Percentiles rank a stretch among this genome's conserved stretches.
These are phyloP conservation scores for Protonemura montana DNA, from an alignment of 2,888 invertebrate species.

Conservation along the genomic window DNA sequence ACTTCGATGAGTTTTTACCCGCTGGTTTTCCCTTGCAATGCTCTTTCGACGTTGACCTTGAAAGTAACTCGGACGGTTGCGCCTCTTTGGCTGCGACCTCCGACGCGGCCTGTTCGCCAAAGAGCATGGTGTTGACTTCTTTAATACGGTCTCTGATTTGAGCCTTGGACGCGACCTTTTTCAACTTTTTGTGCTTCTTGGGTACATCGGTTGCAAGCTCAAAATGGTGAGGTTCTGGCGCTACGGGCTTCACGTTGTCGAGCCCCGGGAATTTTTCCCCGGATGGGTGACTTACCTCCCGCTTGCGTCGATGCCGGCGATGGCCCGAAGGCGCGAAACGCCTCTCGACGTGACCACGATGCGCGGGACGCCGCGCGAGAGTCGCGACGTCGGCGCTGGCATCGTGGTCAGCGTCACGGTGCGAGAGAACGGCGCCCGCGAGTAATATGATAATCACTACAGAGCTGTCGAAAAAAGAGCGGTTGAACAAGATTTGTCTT, in stretches of 20 bases:
- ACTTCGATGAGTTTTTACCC: background rate
- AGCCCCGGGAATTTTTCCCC: background rate
- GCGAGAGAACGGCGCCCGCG: background rate
- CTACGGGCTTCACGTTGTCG: background rate
- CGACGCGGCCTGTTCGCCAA: background rate
- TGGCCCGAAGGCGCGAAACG: background rate
- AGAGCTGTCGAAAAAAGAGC: background rate
- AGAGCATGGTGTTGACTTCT: constrained; percentile 19
- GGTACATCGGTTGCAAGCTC: background rate
- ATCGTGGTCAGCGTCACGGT: background rate
- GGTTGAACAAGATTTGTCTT: background rate
- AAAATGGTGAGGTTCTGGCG: background rate
- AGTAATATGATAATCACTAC: background rate
- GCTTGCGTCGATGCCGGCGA: background rate
- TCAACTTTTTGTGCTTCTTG: background rate
- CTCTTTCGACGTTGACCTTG: too few relatives aligned
- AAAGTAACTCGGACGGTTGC: too few relatives aligned
- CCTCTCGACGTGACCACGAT: background rate
- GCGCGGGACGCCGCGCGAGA: background rate
- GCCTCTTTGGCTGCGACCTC: too few relatives aligned
- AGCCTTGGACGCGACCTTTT: background rate
- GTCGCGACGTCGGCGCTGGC: background rate
- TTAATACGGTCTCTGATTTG: background rate
- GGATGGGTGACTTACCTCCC: background rate
- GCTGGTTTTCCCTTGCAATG: too few relatives aligned